Evolutionary conservation across 2,888 invertebrate species (phyloP).

Genomic region (Microdon myrmicae): DNA sequence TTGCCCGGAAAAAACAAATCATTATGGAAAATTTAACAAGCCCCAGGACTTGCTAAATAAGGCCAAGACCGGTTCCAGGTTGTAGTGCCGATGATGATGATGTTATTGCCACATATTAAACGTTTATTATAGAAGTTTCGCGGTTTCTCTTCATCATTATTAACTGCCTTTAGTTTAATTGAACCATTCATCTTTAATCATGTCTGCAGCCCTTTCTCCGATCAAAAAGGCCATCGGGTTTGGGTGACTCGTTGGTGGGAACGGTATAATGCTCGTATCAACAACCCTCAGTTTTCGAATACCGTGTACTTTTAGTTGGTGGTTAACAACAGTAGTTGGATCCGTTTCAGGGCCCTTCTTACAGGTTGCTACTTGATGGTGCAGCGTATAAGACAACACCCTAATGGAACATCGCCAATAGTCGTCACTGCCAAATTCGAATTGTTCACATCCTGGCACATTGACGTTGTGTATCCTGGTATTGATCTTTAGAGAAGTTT

Average conservation of each 20-base stretch:
- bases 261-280: slow-evolving; percentile 76
- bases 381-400: slow-evolving; percentile 72
- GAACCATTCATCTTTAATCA: slow-evolving; percentile 72
- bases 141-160: too few species aligned
- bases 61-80: too few species aligned
- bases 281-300: slow-evolving; percentile 72
- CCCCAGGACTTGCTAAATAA: too few species aligned
- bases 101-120: too few species aligned
- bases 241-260: slow-evolving; percentile 74
- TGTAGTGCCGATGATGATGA: too few species aligned
- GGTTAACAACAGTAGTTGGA: slow-evolving; percentile 73
- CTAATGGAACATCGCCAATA: slow-evolving; percentile 79
- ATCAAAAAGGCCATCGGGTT: slow-evolving; percentile 78
- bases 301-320: slow-evolving; percentile 73
- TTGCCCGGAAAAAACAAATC: too few species aligned
- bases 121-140: too few species aligned
- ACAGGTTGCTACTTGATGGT: slow-evolving; percentile 76
- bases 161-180: too few species aligned
- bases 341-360: slow-evolving; percentile 77
- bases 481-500: too few species aligned
- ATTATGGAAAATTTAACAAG: too few species aligned
- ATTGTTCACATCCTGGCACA: slow-evolving; percentile 69
- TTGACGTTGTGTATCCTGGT: slow-evolving; percentile 69
- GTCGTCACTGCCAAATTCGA: slow-evolving; percentile 71
- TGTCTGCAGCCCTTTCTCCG: slow-evolving; percentile 77